Evolutionary conservation across 2,888 invertebrate genomes (phyloP).

Genomic region (Leptinotarsa juncta): DNA sequence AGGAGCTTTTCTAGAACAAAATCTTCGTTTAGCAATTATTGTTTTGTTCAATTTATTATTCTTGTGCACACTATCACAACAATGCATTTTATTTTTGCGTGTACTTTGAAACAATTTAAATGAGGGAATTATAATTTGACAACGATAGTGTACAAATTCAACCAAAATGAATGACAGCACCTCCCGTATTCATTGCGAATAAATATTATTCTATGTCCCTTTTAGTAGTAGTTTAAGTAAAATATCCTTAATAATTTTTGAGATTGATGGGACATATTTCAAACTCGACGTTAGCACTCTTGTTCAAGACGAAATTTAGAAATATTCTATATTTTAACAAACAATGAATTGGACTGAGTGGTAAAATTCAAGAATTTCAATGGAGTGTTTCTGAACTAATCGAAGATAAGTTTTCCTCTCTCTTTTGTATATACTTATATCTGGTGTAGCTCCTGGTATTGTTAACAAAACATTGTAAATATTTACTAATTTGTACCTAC

Average conservation of each 20-base stretch:
- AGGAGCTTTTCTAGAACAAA: background rate
- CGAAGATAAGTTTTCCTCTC: background rate
- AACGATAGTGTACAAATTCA: no score
- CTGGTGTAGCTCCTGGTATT: constrained; percentile 27
- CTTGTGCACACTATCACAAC: background rate
- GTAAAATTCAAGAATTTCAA: background rate
- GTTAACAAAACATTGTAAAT: constrained; percentile 44
- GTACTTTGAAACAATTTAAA: no score
- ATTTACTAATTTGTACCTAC: constrained; percentile 51
- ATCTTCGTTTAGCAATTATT: background rate
- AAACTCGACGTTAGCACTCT: background rate
- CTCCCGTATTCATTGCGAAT: no score
- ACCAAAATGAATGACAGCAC: no score
- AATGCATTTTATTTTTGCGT: background rate
- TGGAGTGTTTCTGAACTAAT: background rate
- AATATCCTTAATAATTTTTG: no score
- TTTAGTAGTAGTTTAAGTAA: no score
- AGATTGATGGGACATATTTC: background rate
- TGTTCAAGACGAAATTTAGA: background rate
- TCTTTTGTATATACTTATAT: constrained; percentile 34
- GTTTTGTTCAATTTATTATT: background rate
- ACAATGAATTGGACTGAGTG: background rate
- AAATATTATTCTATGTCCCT: no score
- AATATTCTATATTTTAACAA: background rate
- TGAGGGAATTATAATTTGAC: no score